phyloP scores from a whole-genome alignment of 2,888 invertebrate genomes.

The Rhaphigaster nebulosa region DNA sequence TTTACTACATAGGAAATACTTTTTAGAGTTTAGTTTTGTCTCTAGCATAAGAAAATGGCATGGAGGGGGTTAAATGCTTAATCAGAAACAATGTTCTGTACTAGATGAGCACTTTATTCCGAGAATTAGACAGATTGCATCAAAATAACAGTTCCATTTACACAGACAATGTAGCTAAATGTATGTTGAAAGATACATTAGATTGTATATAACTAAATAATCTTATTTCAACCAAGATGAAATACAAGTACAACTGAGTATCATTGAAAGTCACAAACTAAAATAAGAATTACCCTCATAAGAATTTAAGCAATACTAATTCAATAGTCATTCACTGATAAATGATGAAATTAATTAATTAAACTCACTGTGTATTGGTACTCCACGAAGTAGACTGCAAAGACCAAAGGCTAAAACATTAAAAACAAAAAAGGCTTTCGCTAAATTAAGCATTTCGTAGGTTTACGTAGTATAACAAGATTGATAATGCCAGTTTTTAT shows the following conservation, averaged over 20 bases:
- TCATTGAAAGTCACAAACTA: background rate
- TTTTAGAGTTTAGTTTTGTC: too few relatives aligned
- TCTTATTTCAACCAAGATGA: background rate
- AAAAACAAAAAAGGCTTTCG: background rate
- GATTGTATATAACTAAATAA: background rate
- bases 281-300: background rate
- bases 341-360: background rate
- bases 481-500: background rate
- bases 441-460: background rate
- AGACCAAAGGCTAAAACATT: background rate
- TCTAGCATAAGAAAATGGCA: too few relatives aligned
- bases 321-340: background rate
- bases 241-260: background rate
- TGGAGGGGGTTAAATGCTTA: too few relatives aligned
- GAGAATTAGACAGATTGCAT: background rate
- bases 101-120: too few relatives aligned
- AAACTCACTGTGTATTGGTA: background rate
- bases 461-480: background rate
- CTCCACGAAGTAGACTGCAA: background rate
- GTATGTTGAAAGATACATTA: background rate
- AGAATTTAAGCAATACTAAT: background rate
- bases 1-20: too few relatives aligned
- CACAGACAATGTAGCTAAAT: too few relatives aligned
- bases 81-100: too few relatives aligned
- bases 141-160: background rate